A percentile compares a stretch with the other conserved stretches of the same genome.
These are phyloP conservation scores for Pachycephala philippinensis DNA, from an alignment of 2,113 vertebrate genomes.

Conservation along the genomic window DNA sequence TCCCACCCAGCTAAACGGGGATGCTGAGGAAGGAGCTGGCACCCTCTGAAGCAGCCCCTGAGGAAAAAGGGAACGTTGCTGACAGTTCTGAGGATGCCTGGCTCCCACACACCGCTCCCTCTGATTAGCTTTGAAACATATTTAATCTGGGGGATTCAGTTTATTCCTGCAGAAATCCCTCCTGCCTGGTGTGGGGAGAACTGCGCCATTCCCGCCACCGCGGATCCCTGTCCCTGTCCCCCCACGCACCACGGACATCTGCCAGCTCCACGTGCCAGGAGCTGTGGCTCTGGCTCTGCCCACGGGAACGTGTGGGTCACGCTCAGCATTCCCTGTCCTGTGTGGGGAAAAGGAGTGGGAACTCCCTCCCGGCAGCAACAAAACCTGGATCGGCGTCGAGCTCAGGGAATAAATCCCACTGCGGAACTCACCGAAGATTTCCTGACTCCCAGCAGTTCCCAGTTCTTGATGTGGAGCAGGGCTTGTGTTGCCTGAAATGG, in stretches of 20 bases:
- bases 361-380: neutral
- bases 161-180: neutral
- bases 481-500: neutral
- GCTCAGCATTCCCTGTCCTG: rapidly evolving
- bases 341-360: neutral
- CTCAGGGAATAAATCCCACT: neutral
- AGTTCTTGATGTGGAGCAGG: neutral
- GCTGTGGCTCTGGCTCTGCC: neutral
- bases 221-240: neutral
- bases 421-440: neutral
- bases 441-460: neutral
- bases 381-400: rapidly evolving
- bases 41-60: neutral
- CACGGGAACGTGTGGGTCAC: rapidly evolving
- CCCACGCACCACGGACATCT: neutral
- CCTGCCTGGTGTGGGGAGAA: neutral
- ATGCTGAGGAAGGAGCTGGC: neutral
- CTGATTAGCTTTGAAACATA: neutral
- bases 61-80: neutral
- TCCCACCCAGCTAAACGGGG: neutral
- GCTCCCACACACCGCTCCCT: neutral
- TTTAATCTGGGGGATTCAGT: neutral
- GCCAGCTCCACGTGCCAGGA: neutral
- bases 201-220: rapidly evolving
- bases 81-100: conserved; percentile 9